Base-by-base conservation (phyloP, 1,140 invertebrate genomes). In the Bombus huntii region DNA sequence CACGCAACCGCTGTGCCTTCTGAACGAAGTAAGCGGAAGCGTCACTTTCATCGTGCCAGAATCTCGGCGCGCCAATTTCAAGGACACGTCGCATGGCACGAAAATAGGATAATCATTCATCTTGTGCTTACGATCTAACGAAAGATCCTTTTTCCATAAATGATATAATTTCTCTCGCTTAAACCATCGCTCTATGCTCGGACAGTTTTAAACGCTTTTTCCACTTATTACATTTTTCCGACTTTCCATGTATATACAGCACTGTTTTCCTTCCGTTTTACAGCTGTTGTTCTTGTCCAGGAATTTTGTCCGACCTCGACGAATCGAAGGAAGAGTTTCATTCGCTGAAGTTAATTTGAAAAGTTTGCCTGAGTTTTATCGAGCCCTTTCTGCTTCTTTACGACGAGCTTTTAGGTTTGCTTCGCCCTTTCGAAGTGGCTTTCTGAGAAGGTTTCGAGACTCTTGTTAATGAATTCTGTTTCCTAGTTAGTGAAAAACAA, bases 1-100 rank as follows among this genome's bases (percentile, higher is more conserved):
- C 28, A 94, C 94, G 88, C 94, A 95, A 39, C 93, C 93, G 57
- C 94, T 95, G 90, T 95, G 94, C 31, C 94, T 92, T 75, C 94
- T 91, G 68, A 95, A 92, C 39, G 93, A 93, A 62, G 92, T 93
- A 76, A 94, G 44, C 77, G 94, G 94, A 81, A 95, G 86, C 10
- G 93, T 88, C 62, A 94, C 93, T 72, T 89, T 92, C 93, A 94
- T 94, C 47, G 92, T 94, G 15, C 94, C 94, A n/a, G 94, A 94
- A 80, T 95, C 93, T 79, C 93, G 91, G 66, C 93, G 89, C 37
- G 93, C 92, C 62, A 94, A 85, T 81, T 92, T 93, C 57, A 94
- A 88, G 10, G 90, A 91, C 65, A 92, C 79, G 62, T 91, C 92
- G 28, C 90, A 87, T 12, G 94, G 83, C 82, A 93, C 86, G 71